A percentile compares a stretch with the other conserved stretches of the same genome.
Evolutionary conservation across 2,888 invertebrate species (phyloP).

Genomic region (Nemurella pictetii): DNA sequence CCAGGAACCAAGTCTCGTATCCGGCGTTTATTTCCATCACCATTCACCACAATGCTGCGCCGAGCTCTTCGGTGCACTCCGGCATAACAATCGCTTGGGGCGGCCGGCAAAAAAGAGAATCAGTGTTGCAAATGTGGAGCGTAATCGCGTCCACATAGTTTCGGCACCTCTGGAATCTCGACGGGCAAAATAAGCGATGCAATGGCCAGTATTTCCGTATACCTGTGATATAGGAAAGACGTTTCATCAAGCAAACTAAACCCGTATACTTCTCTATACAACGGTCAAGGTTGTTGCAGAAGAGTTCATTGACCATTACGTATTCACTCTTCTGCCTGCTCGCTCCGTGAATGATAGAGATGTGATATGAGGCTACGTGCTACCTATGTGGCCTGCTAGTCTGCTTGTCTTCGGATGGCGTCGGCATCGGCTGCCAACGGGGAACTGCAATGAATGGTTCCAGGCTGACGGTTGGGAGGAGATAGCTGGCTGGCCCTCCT

Average conservation of each 20-base stretch:
- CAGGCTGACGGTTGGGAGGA: background rate
- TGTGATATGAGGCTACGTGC: background rate
- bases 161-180: background rate
- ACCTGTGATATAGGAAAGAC: background rate
- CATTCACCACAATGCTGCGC: background rate
- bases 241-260: background rate
- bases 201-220: constrained; percentile 10
- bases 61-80: background rate
- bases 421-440: background rate
- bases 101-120: background rate
- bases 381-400: background rate
- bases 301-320: constrained; percentile 20
- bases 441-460: background rate
- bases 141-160: background rate
- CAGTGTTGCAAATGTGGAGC: background rate
- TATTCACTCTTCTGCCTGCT: background rate
- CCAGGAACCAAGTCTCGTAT: background rate
- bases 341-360: background rate
- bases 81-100: background rate
- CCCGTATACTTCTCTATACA: background rate
- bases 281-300: constrained; percentile 21
- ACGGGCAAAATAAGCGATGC: background rate
- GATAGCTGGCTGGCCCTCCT: background rate
- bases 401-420: background rate
- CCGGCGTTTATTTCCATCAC: background rate